Evolutionary conservation across 2,797 vertebrate species (phyloP), one percentile per base, ranked within the genome.

Genomic region (Sebastes diaconus): DNA sequence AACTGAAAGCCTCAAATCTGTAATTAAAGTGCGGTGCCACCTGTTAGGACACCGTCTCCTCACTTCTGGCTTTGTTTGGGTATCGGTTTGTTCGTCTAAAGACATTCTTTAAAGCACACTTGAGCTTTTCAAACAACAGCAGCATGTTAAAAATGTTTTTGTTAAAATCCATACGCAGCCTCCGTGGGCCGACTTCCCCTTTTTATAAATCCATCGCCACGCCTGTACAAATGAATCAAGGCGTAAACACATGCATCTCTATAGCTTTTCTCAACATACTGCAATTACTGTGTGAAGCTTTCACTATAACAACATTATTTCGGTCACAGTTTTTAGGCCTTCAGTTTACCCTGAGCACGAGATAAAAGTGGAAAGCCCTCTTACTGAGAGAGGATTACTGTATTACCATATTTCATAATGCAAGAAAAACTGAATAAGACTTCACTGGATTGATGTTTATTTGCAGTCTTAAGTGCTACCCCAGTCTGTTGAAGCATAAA

Each of bases 1-100:
- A 25, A 79, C 22, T 22, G 67, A 79, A 81, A 80, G 42, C 73
- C 70, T 24, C 18, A 55, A 68, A 69, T 84, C 60, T 88, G 42
- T 58, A 65, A 50, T 8, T 30, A 46, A 71, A 76, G 71, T 72
- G 36, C 6, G 3, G 22, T 18, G 36, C 81, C 72, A 87, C 77
- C 79, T 87, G 77, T 74, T 66, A 6, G 60, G 69, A 73, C 55
- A 59, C 24, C 32, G 36, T n/a, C 54, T 58, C 52, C 9, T 60
- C 20, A 59, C 42, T 78, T 55, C 57, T 34, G 42, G 57, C 60
- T 86, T 75, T 79, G 27, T 32, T 67, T 68, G 39, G 6, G 58
- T 18, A 65, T 75, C 8, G 29, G 2, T 73, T 82, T 75, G 29
- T 67, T 25, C 1, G 5, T 63, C 36, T 63, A 7, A 70, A 68